A percentile compares a stretch with the other conserved stretches of the same genome.
Evolutionary conservation across 2,888 invertebrate genomes (phyloP).

Genomic region (Xanthorhoe spadicearia): DNA sequence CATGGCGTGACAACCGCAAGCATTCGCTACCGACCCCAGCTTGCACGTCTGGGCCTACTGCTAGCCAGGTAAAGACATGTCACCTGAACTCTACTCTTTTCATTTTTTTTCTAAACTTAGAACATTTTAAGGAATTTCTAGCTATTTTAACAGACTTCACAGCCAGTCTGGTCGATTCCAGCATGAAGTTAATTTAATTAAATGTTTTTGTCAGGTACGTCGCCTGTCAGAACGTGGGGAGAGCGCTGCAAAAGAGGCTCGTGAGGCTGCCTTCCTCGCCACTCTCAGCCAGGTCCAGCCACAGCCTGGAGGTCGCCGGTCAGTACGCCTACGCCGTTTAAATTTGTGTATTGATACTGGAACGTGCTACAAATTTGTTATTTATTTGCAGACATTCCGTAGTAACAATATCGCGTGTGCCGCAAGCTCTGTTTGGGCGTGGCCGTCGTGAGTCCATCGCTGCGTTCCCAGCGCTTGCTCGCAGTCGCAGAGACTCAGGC

Average conservation of each 20-base stretch:
- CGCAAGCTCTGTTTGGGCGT: slow-evolving; percentile 90
- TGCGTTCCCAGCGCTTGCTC: slow-evolving; percentile 87
- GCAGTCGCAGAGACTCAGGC: slow-evolving; percentile 71
- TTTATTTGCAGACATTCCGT: slow-evolving; percentile 88
- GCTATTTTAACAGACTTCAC: not conserved
- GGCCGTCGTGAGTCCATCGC: slow-evolving; percentile 93
- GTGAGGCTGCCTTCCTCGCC: slow-evolving; percentile 92
- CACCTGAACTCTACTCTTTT: not conserved
- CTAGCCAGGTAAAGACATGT: slow-evolving; percentile 87
- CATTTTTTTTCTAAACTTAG: not conserved
- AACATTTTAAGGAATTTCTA: not conserved
- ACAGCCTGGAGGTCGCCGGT: slow-evolving; percentile 89
- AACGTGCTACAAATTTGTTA: not conserved
- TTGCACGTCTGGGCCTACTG: slow-evolving; percentile 93
- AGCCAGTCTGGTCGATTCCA: not conserved
- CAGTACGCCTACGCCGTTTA: slow-evolving; percentile 25
- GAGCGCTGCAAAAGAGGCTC: slow-evolving; percentile 89
- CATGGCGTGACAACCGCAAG: slow-evolving; percentile 92
- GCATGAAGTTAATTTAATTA: not conserved
- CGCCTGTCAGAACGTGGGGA: slow-evolving; percentile 92
- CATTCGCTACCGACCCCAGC: slow-evolving; percentile 93
- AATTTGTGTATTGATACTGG: not conserved
- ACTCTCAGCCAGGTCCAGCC: slow-evolving; percentile 91
- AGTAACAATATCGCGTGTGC: slow-evolving; percentile 93
- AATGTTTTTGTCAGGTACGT: slow-evolving; percentile 84